Conservation (phyloP, 2,888 invertebrate genomes). For the Idaea dimidiata region DNA sequence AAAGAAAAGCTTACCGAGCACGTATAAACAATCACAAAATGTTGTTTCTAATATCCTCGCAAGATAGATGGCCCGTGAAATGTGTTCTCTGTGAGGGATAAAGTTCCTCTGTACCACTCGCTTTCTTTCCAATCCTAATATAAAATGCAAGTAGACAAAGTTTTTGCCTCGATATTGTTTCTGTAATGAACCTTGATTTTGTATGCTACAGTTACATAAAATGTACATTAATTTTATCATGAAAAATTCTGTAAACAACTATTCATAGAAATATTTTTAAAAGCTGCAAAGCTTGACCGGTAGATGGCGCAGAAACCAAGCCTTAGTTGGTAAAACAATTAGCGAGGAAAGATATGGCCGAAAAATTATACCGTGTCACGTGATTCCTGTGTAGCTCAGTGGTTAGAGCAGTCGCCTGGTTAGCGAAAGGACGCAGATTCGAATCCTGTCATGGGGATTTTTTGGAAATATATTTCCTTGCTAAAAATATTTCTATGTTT, state of each 20-base stretch:
- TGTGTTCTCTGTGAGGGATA: conserved; percentile 36
- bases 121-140: conserved; percentile 13
- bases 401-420: too few relatives aligned
- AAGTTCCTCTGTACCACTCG: conserved; percentile 28
- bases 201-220: not conserved
- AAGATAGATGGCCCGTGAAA: conserved; percentile 68
- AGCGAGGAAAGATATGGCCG: too few relatives aligned
- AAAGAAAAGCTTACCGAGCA: conserved; percentile 77
- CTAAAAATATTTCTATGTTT: too few relatives aligned
- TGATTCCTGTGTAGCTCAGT: too few relatives aligned
- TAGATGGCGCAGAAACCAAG: too few relatives aligned
- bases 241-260: conserved; percentile 3
- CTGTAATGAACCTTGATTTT: not conserved
- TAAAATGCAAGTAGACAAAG: conserved; percentile 25
- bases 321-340: too few relatives aligned
- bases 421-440: too few relatives aligned
- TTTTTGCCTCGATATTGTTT: conserved; percentile 24
- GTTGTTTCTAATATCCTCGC: conserved; percentile 70
- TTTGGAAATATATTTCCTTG: too few relatives aligned
- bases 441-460: too few relatives aligned
- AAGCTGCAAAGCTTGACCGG: too few relatives aligned
- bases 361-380: too few relatives aligned
- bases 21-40: conserved; percentile 76
- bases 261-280: too few relatives aligned
- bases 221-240: conserved; percentile 9